Evolutionary conservation across 1,140 invertebrate species (phyloP), one percentile per base, ranked within the genome.

Genomic region (Caenorhabditis tropicalis): DNA sequence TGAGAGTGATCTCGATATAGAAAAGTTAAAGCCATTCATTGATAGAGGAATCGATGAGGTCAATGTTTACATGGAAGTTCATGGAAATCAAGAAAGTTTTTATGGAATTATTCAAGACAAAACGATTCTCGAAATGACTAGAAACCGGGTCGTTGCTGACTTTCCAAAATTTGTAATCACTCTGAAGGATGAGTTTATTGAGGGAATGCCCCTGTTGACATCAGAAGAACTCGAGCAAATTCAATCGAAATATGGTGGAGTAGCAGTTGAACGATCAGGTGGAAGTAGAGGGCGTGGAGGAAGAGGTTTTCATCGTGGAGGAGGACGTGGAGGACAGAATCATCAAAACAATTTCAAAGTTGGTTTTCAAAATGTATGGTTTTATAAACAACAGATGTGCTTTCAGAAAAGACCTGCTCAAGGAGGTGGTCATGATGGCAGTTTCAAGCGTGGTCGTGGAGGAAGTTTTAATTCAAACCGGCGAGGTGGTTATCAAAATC

Each of bases 131-230:
- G 86, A 87, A 15, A 87, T 86, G 43, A 46, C 65, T 27, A 29
- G 86, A 16, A 87, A 87, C 21, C 82, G 86, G 36, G 74, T 87
- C 2, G 60, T 87, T 24, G 86, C 85, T 4, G 83, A 87, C 51
- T 86, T 85, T 70, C 86, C 86, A 2, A 81, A 56, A 82, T 49
- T 87, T 16, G 39, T 87, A 5, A 51, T 87, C 31, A 86, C 79
- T 16, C 24, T 87, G 19, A 79, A 58, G 21, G 48, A 48, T 43
- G 86, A 87, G 29, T 85, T 80, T 36, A 29, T 65, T 21, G 56
- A 82, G 19, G n/a, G 36, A 4, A 74, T 74, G 65, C 65, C 43
- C 21, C n/a, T 84, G 4, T 56, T 84, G 31, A n/a, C 65, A n/a
- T 7, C 33, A 2, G 48, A 79, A 65, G 43, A 84, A 39, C 29